Base-by-base conservation (phyloP, 2,113 vertebrate genomes). In the Passer domesticus region DNA sequence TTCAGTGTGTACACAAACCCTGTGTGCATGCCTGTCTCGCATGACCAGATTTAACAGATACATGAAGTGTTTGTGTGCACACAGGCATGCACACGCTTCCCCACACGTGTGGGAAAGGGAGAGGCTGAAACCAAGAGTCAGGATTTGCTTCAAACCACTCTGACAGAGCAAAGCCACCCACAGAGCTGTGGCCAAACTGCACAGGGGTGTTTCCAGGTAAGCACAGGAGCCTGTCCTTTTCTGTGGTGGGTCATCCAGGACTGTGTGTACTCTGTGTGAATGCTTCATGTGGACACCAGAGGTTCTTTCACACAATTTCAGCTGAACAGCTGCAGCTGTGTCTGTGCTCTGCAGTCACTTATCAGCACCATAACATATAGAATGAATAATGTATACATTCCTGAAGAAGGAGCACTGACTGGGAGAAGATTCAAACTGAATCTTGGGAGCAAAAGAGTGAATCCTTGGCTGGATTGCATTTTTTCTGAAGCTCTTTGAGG, bases 61-160 rank as follows among this genome's bases (percentile, higher is more conserved):
- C 1, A 13, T 5, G 0, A 43, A 44, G n/a, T 12, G 44, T 53
- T 22, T 50, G 59, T 52, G 23, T 12, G 33, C 33, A 43, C 27
- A 31, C 15, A 49, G 19, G 30, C 3, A 0, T 6, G 31, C 10
- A 3, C 9, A 4, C 2, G 2, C 37, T 58, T 81, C 41, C 56
- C 50, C 24, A 30, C 8, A 0, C 0, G 3, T 8, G 58, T 76
- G 69, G 55, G 72, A 30, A 17, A 47, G 35, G 41, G 16, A 69
- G 30, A 0, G 0, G 12, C 63, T 41, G 55, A 44, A 83, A n/a
- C 28, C 0, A 3, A 24, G 64, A 2, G 13, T 74, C 18, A 12
- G 1, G 7, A 37, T 12, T 10, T 39, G 9, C 37, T 66, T 44
- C 18, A 23, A 69, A 21, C 5, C 25, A 4, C 22, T 1, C 24